Evolutionary conservation across 2,113 vertebrate genomes (phyloP).

Genomic region (Pterocles burchelli): DNA sequence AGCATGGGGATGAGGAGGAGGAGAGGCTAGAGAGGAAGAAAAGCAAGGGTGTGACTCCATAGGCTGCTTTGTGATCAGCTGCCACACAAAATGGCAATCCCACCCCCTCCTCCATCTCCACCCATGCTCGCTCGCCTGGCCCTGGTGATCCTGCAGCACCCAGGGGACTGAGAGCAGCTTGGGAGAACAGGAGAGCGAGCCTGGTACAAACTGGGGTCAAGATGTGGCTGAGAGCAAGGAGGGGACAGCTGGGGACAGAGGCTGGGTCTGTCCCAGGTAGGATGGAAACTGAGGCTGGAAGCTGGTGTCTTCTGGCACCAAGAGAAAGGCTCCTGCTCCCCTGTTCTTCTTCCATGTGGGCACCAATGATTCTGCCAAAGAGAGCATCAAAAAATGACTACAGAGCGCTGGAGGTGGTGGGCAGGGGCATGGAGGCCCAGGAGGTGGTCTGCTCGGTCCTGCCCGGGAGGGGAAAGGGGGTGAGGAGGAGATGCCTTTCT

Average conservation of each 20-base stretch:
- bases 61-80: not conserved
- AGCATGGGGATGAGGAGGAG: not conserved
- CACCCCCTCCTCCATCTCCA: not conserved
- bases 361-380: not conserved
- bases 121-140: rapidly evolving
- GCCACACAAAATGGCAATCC: not conserved
- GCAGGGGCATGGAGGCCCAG: not conserved
- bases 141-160: not conserved
- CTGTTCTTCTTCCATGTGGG: not conserved
- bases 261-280: not conserved
- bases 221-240: not conserved
- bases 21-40: not conserved
- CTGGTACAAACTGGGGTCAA: not conserved
- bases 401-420: not conserved
- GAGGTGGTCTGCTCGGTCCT: not conserved
- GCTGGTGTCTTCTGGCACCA: not conserved
- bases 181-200: not conserved
- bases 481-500: not conserved
- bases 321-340: not conserved
- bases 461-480: not conserved
- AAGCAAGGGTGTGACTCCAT: rapidly evolving
- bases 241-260: not conserved
- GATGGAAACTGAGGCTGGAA: not conserved
- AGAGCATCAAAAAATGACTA: not conserved
- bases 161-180: rapidly evolving